Conservation (phyloP, 2,113 vertebrate genomes). For the Anguilla rostrata region DNA sequence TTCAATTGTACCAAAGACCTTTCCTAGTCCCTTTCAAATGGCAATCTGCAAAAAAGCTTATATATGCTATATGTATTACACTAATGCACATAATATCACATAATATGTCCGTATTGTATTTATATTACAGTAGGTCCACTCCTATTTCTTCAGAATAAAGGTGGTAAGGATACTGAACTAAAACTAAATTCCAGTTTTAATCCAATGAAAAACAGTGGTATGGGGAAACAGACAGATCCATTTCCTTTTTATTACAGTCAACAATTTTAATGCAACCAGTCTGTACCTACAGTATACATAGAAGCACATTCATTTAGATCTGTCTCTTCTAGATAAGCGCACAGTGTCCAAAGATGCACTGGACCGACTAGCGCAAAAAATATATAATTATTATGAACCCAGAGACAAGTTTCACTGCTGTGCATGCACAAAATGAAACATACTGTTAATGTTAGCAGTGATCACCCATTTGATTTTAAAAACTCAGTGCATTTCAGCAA, state of each 20-base stretch:
- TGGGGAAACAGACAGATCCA: neutral
- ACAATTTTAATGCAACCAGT: too few relatives aligned
- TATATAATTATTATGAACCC: neutral
- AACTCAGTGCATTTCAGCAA: conserved; percentile 25
- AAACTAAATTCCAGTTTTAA: neutral
- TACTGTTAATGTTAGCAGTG: conserved; percentile 35
- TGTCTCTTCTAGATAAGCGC: neutral
- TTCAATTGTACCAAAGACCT: neutral
- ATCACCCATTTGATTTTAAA: conserved; percentile 29
- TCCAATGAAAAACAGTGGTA: neutral
- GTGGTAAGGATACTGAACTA: neutral
- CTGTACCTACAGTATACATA: too few relatives aligned
- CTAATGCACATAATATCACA: too few relatives aligned
- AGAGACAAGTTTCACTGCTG: neutral
- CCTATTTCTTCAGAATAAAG: neutral
- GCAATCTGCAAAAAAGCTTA: too few relatives aligned
- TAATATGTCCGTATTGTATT: neutral
- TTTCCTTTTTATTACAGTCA: neutral
- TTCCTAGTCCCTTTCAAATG: too few relatives aligned
- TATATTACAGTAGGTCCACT: too few relatives aligned
- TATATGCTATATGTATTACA: too few relatives aligned
- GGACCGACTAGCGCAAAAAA: neutral
- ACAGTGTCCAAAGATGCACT: neutral
- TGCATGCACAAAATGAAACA: neutral
- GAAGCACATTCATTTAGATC: too few relatives aligned